Base-by-base conservation (phyloP, 2,797 vertebrate genomes). In the Neopelma chrysocephalum region DNA sequence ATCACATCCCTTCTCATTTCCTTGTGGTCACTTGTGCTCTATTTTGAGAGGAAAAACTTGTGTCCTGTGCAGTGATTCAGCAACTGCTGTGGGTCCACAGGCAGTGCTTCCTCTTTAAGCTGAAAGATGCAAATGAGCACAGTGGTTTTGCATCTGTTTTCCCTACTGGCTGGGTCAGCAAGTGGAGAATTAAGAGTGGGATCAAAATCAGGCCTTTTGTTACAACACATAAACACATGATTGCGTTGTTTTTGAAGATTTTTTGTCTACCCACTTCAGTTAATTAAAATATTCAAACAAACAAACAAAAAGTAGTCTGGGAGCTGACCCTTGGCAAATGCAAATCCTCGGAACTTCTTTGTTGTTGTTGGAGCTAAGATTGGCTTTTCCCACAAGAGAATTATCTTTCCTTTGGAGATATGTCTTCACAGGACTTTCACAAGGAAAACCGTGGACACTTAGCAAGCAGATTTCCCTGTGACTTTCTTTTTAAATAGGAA, bases 151-250 rank as follows among this genome's bases (percentile, higher is more conserved):
- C 3, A 0, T 66, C 66, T 91, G 10, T 58, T 92, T 84, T 73
- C 54, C 58, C 15, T 25, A 21, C 11, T 85, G 81, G 34, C 56
- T 66, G 72, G 57, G 78, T 70, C 76, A 88, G 17, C 26, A 43
- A 79, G 51, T 31, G 54, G 20, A 70, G 56, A 93, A 79, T 60
- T 79, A 64, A 64, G 34, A 89, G 62, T 42, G 32, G 32, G 26
- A 94, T 84, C 58, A 86, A 92, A 96, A 92, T 82, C 61, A 93
- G 51, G 40, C 70, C 70, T 94, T 93, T 94, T 93, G 84, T 95
- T 91, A 13, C 51, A 81, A 25, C 14, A 15, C 22, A 54, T 9
- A 90, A 90, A 75, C 45, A 58, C 23, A 56, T 0, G 45, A 89
- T 47, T 94, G 72, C 32, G 16, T 32, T 42, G 29, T 21, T 79